Conservation (phyloP, 2,797 vertebrate genomes). For the Odontamblyopus rebecca region DNA sequence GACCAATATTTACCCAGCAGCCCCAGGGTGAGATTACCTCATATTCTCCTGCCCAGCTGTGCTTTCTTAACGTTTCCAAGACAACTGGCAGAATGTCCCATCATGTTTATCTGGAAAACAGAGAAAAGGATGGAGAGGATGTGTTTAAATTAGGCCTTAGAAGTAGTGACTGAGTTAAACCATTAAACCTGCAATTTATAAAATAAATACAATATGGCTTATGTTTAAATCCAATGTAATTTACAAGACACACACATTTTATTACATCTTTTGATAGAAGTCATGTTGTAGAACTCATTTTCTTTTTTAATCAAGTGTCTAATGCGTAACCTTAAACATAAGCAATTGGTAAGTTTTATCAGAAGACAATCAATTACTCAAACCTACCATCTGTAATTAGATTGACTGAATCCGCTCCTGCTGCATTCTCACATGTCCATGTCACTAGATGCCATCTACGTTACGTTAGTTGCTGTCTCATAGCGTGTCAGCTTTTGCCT, state of each 20-base stretch:
- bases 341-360: too few species aligned
- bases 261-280: background rate
- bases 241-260: background rate
- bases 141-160: constrained; percentile 22
- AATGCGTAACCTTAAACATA: background rate
- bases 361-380: too few species aligned
- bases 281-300: too few species aligned
- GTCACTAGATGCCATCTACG: too few species aligned
- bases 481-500: too few species aligned
- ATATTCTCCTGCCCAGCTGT: constrained; percentile 92
- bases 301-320: too few species aligned
- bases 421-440: too few species aligned
- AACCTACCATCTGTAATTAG: too few species aligned
- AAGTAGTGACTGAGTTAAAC: background rate
- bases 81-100: constrained; percentile 88
- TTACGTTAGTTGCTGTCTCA: too few species aligned
- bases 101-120: constrained; percentile 92
- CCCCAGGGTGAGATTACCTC: constrained; percentile 94
- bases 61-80: constrained; percentile 90
- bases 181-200: background rate
- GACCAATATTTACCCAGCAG: constrained; percentile 95
- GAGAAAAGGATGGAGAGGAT: constrained; percentile 52
- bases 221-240: background rate
- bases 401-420: too few species aligned
- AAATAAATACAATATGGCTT: background rate